These are phyloP conservation scores for Salvelinus alpinus DNA, from an alignment of 2,113 vertebrate genomes.

Conservation along the genomic window DNA sequence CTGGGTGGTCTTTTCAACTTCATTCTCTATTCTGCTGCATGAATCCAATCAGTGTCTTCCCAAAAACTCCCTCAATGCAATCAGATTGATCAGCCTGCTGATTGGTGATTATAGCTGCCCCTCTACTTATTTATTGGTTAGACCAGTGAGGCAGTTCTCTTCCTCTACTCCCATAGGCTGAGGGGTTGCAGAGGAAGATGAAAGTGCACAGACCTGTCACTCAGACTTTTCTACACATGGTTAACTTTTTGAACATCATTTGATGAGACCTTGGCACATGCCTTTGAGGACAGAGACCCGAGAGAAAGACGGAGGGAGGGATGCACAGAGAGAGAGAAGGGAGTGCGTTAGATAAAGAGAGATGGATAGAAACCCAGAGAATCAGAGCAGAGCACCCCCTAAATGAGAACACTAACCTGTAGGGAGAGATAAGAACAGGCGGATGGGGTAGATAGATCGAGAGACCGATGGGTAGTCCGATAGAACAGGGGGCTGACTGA, in stretches of 20 bases:
- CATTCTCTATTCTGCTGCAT: background rate
- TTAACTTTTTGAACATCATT: constrained; percentile 25
- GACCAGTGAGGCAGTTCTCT: background rate
- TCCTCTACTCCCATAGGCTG: background rate
- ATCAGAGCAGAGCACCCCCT: constrained; percentile 30
- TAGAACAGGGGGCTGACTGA: constrained; percentile 65
- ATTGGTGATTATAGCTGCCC: constrained; percentile 43
- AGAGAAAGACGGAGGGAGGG: constrained; percentile 3
- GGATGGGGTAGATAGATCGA: background rate
- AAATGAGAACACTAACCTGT: constrained; percentile 62
- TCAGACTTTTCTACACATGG: constrained; percentile 1
- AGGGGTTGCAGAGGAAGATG: constrained; percentile 42
- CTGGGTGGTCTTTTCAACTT: background rate
- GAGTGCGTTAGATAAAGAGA: constrained; percentile 19
- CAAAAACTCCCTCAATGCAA: background rate
- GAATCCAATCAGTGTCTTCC: background rate
- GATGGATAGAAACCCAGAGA: constrained; percentile 8
- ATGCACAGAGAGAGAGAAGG: background rate
- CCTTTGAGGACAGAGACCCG: constrained; percentile 36
- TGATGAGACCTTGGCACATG: constrained; percentile 3
- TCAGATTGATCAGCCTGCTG: constrained; percentile 40
- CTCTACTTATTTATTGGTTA: constrained; percentile 36
- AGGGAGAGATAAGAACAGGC: constrained; percentile 59
- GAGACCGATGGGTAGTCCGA: constrained; percentile 62
- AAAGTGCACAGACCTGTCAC: constrained; percentile 38